Evolutionary conservation across 2,797 vertebrate species (phyloP).

Genomic region (Geotrypetes seraphini): DNA sequence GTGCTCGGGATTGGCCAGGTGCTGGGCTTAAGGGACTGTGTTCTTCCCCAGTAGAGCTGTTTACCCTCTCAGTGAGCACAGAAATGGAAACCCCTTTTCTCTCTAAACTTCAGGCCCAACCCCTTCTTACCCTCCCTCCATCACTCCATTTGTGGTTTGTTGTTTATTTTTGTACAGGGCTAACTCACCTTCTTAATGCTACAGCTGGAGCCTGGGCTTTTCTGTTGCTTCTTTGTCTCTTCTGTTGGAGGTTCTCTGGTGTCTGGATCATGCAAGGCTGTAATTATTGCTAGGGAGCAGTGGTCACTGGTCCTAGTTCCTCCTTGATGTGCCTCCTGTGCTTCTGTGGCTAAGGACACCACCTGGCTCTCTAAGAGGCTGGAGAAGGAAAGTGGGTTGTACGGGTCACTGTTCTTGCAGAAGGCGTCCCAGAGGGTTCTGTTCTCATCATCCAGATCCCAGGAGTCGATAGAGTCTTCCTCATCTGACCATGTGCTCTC

Average conservation of each 20-base stretch:
- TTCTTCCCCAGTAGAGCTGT: too few relatives aligned
- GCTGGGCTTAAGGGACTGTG: too few relatives aligned
- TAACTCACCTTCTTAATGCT: slow-evolving; percentile 18
- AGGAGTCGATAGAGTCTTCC: neutral
- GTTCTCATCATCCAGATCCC: neutral
- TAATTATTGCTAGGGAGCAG: neutral
- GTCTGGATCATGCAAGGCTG: neutral
- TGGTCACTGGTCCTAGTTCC: neutral
- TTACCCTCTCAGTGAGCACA: too few relatives aligned
- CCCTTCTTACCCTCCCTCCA: too few relatives aligned
- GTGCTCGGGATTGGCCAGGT: too few relatives aligned
- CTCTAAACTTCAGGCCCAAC: too few relatives aligned
- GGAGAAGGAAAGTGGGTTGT: slow-evolving; percentile 1
- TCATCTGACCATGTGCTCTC: neutral
- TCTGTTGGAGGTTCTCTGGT: neutral
- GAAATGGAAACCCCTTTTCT: too few relatives aligned
- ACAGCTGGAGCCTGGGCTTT: slow-evolving; percentile 19
- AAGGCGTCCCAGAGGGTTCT: slow-evolving; percentile 1
- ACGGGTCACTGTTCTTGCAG: slow-evolving; percentile 1
- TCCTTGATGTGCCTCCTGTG: too few relatives aligned
- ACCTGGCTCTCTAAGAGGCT: neutral
- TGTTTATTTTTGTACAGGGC: too few relatives aligned
- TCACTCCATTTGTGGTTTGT: too few relatives aligned
- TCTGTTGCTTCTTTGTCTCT: neutral
- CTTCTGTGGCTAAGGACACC: neutral